Conservation (phyloP, 2,888 invertebrate genomes). For the Dicranocentrus wangi region DNA sequence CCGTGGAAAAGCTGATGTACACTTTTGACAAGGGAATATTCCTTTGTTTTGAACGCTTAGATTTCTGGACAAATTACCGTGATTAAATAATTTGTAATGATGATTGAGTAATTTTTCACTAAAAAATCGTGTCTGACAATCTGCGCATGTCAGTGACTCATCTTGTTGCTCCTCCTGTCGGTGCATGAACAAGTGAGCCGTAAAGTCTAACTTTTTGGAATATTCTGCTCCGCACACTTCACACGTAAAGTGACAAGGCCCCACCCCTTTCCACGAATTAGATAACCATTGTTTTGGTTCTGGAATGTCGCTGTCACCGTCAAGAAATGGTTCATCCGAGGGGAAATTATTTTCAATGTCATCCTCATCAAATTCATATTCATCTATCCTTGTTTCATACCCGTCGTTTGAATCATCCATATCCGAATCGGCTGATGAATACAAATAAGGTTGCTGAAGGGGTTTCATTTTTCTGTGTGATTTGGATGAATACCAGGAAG, state of each 20-base stretch:
- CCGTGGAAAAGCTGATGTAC: constrained; percentile 28
- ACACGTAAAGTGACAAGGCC: constrained; percentile 44
- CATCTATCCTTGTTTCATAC: background rate
- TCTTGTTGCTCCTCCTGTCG: constrained; percentile 32
- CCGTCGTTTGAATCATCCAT: constrained; percentile 1
- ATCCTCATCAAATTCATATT: constrained; percentile 27
- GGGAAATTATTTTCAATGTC: constrained; percentile 43
- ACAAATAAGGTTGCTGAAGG: constrained; percentile 12
- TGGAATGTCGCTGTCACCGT: background rate
- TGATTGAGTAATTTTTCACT: constrained; percentile 5
- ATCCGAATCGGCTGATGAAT: constrained; percentile 23
- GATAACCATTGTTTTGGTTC: constrained; percentile 28
- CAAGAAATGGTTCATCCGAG: background rate
- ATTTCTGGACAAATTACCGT: background rate
- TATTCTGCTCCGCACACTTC: constrained; percentile 33
- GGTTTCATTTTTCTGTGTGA: constrained; percentile 26
- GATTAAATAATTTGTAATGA: constrained; percentile 34
- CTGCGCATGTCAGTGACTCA: constrained; percentile 39
- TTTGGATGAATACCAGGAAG: constrained; percentile 33
- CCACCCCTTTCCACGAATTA: constrained; percentile 45
- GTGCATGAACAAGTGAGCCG: constrained; percentile 42
- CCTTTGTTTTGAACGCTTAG: background rate
- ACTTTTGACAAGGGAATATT: constrained; percentile 15
- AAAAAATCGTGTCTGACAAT: constrained; percentile 2
- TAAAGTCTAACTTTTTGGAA: constrained; percentile 40